Evolutionary conservation across 2,888 invertebrate species (phyloP), one percentile per base, ranked within the genome.

Genomic region (Didymodactylos carnosus): DNA sequence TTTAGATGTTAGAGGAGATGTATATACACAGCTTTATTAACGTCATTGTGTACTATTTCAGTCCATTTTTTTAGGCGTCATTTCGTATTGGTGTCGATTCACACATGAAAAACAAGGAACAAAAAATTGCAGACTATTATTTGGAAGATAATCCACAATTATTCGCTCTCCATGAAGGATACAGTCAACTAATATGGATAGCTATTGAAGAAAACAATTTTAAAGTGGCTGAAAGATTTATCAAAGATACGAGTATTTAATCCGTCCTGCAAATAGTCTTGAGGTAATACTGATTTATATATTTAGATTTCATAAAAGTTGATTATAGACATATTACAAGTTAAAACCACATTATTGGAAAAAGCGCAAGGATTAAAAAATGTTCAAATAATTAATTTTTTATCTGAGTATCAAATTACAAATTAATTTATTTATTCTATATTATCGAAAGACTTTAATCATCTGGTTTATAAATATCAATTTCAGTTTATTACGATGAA

Each of bases 71-170:
- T 16, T 46, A 73, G 73, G 74, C 74, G 6, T 27, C 71, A 10
- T 29, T 74, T 19, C 71, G 71, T 41, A 16, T 53, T 19, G 53
- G 74, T 25, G 25, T 43, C 13, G 74, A 74, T 39, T 71, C 41
- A 39, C 41, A 53, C 16, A 71, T 74, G 16, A 40, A 3, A 35
- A 74, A 74, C 41, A 74, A 72, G 10, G 40, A 69, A 40, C 40
- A 39, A 10, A 74, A 74, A 46, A 41, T 11, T 25, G 71, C 74
- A 1, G 4, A 39, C 8, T 14, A 39, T 19, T 74, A 74, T 46
- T 39, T 72, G 35, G 74, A 74, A 69, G 74, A 74, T 27, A 53
- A 40, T 25, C 40, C 51, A 39, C 71, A 74, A 41, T 71, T 74
- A 23, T 40, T 39, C 8, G 41, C 51, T 35, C 25, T 74, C 25